Percentiles rank a stretch among this genome's conserved stretches.
phyloP scores from a whole-genome alignment of 1,140 invertebrate species.

The Spodoptera litura region DNA sequence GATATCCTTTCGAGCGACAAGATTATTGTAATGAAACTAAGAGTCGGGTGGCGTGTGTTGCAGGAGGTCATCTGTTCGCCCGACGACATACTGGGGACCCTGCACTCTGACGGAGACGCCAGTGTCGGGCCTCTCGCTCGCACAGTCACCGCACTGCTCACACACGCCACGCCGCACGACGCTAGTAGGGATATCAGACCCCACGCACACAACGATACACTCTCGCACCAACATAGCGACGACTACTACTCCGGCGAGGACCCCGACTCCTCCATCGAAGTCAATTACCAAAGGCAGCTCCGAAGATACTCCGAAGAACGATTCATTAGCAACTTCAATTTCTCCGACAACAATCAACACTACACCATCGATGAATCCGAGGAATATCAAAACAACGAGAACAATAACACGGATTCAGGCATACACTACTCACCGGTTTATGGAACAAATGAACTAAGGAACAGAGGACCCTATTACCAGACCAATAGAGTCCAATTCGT shows the following conservation, averaged over 20 bases:
- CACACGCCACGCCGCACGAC: constrained; percentile 82
- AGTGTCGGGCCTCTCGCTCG: constrained; percentile 75
- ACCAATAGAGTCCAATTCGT: constrained; percentile 79
- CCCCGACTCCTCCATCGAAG: constrained; percentile 58
- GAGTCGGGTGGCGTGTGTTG: constrained; percentile 88
- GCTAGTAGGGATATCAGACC: constrained; percentile 72
- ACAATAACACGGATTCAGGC: constrained; percentile 65
- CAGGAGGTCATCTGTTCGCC: constrained; percentile 92
- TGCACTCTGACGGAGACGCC: constrained; percentile 68
- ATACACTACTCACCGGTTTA: constrained; percentile 71
- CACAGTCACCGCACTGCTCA: constrained; percentile 86
- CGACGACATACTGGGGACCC: constrained; percentile 89
- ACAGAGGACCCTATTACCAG: constrained; percentile 73
- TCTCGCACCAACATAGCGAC: constrained; percentile 17
- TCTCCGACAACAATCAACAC: constrained; percentile 58
- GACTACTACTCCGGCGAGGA: constrained; percentile 49
- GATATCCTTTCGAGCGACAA: constrained; percentile 70
- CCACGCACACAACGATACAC: constrained; percentile 45
- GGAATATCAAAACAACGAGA: constrained; percentile 74
- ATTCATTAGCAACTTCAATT: constrained; percentile 82
- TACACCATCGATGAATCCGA: constrained; percentile 76
- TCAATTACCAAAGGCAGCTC: constrained; percentile 68
- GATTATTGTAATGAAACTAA: constrained; percentile 67
- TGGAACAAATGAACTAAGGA: constrained; percentile 62
- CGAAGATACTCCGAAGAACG: constrained; percentile 76